Evolutionary conservation across 64 coral and sea anemone species (phyloP).

Genomic region (Trachythela sp.): DNA sequence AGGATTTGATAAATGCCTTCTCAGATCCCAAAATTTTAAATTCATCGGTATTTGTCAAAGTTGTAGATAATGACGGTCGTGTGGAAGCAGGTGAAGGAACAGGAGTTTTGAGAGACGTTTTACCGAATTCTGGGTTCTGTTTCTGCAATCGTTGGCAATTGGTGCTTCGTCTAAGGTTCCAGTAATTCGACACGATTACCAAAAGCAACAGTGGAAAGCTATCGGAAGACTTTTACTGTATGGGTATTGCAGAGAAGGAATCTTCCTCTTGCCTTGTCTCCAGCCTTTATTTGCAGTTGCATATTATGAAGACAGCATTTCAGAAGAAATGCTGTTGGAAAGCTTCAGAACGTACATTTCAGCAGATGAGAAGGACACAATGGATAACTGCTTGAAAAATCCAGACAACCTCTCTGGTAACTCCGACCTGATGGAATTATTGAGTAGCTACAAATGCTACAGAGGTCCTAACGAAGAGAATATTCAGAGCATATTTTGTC

Average conservation of each 20-base stretch:
- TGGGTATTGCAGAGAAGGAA: constrained; percentile 39
- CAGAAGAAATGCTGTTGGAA: too few relatives aligned
- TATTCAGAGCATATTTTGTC: too few relatives aligned
- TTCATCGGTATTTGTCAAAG: too few relatives aligned
- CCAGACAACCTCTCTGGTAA: too few relatives aligned
- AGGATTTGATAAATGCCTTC: neutral
- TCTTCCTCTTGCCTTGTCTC: constrained; percentile 45
- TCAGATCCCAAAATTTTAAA: neutral
- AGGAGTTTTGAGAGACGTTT: too few relatives aligned
- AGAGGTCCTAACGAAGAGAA: constrained; percentile 28
- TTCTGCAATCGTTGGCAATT: too few relatives aligned
- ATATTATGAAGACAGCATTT: constrained; percentile 35
- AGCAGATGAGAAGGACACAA: constrained; percentile 49
- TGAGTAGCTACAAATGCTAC: constrained; percentile 28
- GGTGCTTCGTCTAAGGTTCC: too few relatives aligned
- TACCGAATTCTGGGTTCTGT: too few relatives aligned
- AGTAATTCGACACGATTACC: constrained; percentile 7
- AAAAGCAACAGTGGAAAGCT: neutral
- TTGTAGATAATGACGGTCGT: too few relatives aligned
- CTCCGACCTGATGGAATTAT: constrained; percentile 41
- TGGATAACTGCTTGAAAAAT: constrained; percentile 4
- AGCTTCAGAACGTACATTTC: constrained; percentile 49
- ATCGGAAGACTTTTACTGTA: neutral
- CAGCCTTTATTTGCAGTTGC: constrained; percentile 40
- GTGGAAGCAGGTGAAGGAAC: too few relatives aligned